phyloP scores from a whole-genome alignment of 1,140 invertebrate genomes.

The Drosophila simulans region DNA sequence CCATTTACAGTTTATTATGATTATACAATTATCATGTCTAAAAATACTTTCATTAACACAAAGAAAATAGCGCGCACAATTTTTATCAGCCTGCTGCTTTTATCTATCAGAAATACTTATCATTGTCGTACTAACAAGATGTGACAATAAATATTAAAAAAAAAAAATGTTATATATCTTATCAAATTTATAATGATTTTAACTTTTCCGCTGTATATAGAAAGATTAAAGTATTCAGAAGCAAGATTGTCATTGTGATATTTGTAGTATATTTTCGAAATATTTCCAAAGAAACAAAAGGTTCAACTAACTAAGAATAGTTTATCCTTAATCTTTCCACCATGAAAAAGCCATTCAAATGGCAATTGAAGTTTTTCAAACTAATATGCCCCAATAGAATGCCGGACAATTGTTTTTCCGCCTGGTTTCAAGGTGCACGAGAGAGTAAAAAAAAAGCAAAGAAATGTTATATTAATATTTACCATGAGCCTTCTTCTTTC shows the following conservation, averaged over 20 bases:
- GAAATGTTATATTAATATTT: constrained; percentile 84
- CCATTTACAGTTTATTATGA: background rate
- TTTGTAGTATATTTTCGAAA: background rate
- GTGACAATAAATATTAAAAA: constrained; percentile 31
- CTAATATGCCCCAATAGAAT: constrained; percentile 1
- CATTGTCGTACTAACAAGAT: constrained; percentile 29
- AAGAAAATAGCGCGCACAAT: background rate
- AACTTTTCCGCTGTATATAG: background rate
- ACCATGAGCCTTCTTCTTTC: constrained; percentile 85
- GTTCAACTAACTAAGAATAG: too few relatives aligned
- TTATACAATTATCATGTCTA: constrained; percentile 11
- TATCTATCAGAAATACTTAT: constrained; percentile 27
- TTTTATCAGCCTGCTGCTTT: constrained; percentile 16
- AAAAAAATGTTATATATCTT: constrained; percentile 20
- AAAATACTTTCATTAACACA: constrained; percentile 3
- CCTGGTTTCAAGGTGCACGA: constrained; percentile 31
- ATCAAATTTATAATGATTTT: constrained; percentile 15
- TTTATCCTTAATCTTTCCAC: too few relatives aligned
- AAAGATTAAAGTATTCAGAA: background rate
- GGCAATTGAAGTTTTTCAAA: background rate
- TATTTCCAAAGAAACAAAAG: too few relatives aligned
- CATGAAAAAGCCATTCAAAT: too few relatives aligned
- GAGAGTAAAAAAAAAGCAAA: constrained; percentile 34
- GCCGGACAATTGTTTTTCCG: constrained; percentile 25
- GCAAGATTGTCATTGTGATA: background rate